Base-by-base conservation (phyloP, 2,113 vertebrate species). In the Tretioscincus oriximinensis region DNA sequence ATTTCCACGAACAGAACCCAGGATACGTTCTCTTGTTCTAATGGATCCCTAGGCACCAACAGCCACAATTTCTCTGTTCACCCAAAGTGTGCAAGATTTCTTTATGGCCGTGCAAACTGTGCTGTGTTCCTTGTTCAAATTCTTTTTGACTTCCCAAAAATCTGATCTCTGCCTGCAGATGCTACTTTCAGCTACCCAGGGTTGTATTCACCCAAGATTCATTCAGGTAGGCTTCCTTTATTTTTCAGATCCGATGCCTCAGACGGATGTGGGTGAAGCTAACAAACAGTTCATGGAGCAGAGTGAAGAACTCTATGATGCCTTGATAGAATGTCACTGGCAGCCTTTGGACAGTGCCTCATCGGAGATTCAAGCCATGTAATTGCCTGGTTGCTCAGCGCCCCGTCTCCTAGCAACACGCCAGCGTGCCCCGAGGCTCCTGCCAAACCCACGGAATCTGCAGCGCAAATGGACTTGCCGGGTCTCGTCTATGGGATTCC, bases 291-390 rank as follows among this genome's bases (percentile, higher is more conserved):
- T 97, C 90, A 97, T 99, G 96, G 96, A 97, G 60, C 94, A 95
- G 85, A 98, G 97, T 0, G 98, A 99, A 88, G 98, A 99, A 84
- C 94, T 99, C 41, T 99, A 97, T 0, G 96, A 98, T 0, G 96
- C 98, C 7, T 89, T 99, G 65, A 97, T 97, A 86, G 95, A 97
- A 72, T 97, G 96, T 87, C 97, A 95, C 63, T 99, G 97, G 97
- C 96, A 97, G 92, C 95, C 96, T 9, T 91, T 96, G 78, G 97
- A 98, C 83, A 93, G 93, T 0, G 95, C 90, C 68, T 95, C 87
- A 1, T 95, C 89, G 87, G 96, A 90, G 92, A 97, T 95, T 85
- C 96, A 90, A 35, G 93, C 93, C 0, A 51, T 93, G 73, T 86
- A 92, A 74, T 94, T 94, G 89, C 86, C 81, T 68, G 26, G 0